Percentiles rank a stretch among this genome's conserved stretches.
These are phyloP conservation scores for Parochlus steinenii DNA, from an alignment of 2,888 invertebrate species.

Conservation along the genomic window DNA sequence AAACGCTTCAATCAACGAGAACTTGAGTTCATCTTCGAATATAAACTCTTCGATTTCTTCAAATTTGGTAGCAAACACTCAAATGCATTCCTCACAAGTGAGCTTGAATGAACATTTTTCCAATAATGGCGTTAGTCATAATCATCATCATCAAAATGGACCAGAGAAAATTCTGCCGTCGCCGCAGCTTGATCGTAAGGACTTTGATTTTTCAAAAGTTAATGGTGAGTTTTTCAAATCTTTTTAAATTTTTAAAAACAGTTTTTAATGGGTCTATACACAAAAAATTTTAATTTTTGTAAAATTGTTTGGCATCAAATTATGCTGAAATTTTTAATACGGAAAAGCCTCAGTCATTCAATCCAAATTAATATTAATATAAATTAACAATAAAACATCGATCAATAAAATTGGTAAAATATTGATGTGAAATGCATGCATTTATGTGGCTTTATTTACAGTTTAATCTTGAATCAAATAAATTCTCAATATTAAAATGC, in stretches of 20 bases:
- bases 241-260: neutral
- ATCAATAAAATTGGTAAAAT: neutral
- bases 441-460: neutral
- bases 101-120: slow-evolving; percentile 10
- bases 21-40: slow-evolving; percentile 8
- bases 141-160: slow-evolving; percentile 19
- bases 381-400: neutral
- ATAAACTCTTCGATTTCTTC: slow-evolving; percentile 6
- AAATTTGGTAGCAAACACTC: slow-evolving; percentile 1
- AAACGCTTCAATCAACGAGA: neutral
- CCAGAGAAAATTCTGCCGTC: slow-evolving; percentile 25
- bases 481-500: too few species aligned
- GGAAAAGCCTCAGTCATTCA: neutral
- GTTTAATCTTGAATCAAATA: neutral
- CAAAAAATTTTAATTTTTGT: neutral
- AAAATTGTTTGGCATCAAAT: neutral
- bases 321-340: neutral
- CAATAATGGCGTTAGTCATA: slow-evolving; percentile 20
- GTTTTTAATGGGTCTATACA: neutral
- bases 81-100: slow-evolving; percentile 9
- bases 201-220: slow-evolving; percentile 30
- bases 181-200: slow-evolving; percentile 24
- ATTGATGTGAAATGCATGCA: neutral
- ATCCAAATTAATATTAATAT: too few species aligned
- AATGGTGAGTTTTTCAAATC: slow-evolving; percentile 31